Base-by-base conservation (phyloP, 2,888 invertebrate genomes). In the Callimorpha dominula region DNA sequence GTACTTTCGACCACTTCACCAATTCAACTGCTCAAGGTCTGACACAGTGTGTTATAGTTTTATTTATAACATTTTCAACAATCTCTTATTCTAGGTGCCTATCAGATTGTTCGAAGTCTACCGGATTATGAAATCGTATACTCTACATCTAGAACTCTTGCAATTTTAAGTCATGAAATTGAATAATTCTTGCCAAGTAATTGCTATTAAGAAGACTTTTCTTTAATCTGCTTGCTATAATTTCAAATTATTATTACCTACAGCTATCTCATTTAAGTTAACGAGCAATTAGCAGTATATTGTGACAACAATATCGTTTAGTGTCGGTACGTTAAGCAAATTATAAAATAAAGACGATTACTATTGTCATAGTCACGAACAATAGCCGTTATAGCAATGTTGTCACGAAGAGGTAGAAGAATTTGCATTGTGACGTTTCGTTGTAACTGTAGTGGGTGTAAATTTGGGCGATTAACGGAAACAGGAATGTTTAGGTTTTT, bases 401-500 rank as follows among this genome's bases (percentile, higher is more conserved):
- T 43, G 65, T 71, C 60, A 66, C 65, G 65, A 50, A 54, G 31
- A 54, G 15, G 31, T 31, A 0, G 17, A 40, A 12, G 11, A n/a
- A 7, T 68, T 40, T 15, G 17, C 11, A 64, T 70, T 64, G 15
- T 6, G n/a, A 52, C 3, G 62, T 43, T 70, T 57, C 42, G 42
- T 57, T n/a, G 1, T 8, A 43, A 42, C 42, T 8, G 14, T n/a
- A 3, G 5, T 14, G 78, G 64, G 64, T 78, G 76, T 81, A 82
- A 78, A 11, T 4, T 11, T 14, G 12, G 9, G 4, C 54, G 11
- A 60, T 14, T 60, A 31, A 60, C 57, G 11, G 0, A 11, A 31
- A 20, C 20, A 11, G 5, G 12, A 31, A 31, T 1, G 11, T 12
- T 5, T 11, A 20, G 20, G 0, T 57, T 5, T 12, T 57, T 31